Conservation (phyloP, 2,888 invertebrate genomes). For the Acanthosepion pharaonis region DNA sequence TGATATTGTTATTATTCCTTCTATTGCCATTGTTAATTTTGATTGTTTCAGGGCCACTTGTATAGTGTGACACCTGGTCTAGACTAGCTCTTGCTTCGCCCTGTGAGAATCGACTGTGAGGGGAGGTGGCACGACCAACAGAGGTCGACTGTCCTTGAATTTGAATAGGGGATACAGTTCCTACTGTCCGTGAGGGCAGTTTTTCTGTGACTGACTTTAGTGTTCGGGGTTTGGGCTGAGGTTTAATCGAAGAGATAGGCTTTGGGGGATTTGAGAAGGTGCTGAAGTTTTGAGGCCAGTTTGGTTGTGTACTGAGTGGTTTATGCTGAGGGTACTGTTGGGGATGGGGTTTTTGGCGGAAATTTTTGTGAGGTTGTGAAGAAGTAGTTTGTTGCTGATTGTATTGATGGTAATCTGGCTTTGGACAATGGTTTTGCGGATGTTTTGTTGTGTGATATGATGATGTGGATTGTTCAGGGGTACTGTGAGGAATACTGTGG, state of each 20-base stretch:
- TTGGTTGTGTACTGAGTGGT: not conserved
- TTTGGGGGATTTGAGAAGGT: not conserved
- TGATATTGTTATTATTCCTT: not conserved
- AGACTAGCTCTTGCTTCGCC: not conserved
- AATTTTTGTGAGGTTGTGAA: constrained; percentile 40
- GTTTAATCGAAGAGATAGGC: constrained; percentile 36
- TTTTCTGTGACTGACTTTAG: constrained; percentile 10
- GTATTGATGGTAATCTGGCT: constrained; percentile 56
- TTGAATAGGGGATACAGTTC: constrained; percentile 44
- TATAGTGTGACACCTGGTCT: not conserved
- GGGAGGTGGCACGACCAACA: not conserved
- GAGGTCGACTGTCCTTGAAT: not conserved
- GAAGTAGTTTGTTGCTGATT: constrained; percentile 46
- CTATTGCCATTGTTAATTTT: constrained; percentile 24
- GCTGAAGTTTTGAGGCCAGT: not conserved
- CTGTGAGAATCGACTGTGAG: not conserved
- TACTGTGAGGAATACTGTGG: not conserved
- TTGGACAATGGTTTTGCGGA: constrained; percentile 53
- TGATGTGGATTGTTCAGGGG: not conserved
- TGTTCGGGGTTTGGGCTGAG: constrained; percentile 34
- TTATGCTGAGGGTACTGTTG: constrained; percentile 41
- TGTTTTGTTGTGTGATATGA: not conserved
- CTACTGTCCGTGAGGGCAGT: constrained; percentile 6
- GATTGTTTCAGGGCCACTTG: not conserved
- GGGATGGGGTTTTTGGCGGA: not conserved